phyloP scores from a whole-genome alignment of 2,797 vertebrate genomes.

The Dendrocincla fuliginosa region DNA sequence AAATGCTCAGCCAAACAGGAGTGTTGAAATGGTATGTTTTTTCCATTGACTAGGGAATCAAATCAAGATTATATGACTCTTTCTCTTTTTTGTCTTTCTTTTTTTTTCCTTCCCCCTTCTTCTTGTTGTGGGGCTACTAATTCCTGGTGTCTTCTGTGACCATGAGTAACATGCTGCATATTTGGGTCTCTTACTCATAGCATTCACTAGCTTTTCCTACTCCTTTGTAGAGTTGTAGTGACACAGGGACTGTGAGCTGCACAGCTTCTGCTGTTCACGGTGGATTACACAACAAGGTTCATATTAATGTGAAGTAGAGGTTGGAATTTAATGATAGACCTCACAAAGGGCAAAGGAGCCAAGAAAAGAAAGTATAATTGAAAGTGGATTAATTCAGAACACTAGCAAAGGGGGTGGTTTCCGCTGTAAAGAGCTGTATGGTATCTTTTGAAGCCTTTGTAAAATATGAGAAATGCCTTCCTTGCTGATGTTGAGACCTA shows the following conservation, averaged over 20 bases:
- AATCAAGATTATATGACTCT: background rate
- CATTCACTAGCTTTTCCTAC: background rate
- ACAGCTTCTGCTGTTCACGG: background rate
- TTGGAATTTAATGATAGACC: background rate
- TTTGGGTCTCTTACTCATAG: background rate
- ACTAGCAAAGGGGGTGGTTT: background rate
- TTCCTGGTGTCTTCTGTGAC: background rate
- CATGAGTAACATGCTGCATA: background rate
- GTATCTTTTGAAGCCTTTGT: constrained; percentile 2
- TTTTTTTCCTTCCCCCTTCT: background rate
- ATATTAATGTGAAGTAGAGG: background rate
- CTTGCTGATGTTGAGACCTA: background rate
- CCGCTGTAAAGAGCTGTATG: background rate
- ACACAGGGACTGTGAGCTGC: background rate
- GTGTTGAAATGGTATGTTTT: background rate
- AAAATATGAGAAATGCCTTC: background rate
- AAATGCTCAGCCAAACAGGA: background rate
- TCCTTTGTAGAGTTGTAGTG: background rate
- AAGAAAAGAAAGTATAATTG: background rate
- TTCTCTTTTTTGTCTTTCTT: background rate
- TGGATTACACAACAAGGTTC: background rate
- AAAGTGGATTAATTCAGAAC: background rate
- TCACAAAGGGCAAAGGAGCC: background rate
- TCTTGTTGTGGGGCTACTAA: background rate
- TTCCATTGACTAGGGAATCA: background rate